These are phyloP conservation scores for Zaprionus nigranus DNA, from an alignment of 1,140 invertebrate species.

Conservation along the genomic window DNA sequence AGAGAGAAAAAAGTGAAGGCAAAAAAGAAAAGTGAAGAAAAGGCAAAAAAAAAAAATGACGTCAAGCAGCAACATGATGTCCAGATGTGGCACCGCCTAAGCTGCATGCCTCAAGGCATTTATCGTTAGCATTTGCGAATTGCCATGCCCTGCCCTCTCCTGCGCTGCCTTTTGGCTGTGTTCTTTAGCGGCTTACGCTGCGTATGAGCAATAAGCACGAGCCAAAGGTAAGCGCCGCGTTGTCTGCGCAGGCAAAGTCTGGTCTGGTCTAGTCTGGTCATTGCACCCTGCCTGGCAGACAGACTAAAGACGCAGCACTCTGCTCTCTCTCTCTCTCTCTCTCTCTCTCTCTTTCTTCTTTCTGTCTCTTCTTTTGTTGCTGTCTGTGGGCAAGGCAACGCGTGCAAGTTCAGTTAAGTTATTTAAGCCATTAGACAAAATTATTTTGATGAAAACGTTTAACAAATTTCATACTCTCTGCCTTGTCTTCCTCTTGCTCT, in stretches of 20 bases:
- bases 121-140: neutral
- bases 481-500: neutral
- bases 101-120: neutral
- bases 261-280: constrained; percentile 16
- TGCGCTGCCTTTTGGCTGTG: neutral
- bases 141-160: neutral
- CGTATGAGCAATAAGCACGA: constrained; percentile 25
- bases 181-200: constrained; percentile 22
- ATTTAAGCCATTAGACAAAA: constrained; percentile 57
- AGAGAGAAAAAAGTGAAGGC: neutral
- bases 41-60: neutral
- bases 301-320: neutral
- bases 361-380: neutral
- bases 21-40: neutral
- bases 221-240: constrained; percentile 2
- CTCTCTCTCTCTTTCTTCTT: neutral
- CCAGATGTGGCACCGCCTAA: neutral
- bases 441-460: constrained; percentile 50
- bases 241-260: neutral
- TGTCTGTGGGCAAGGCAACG: constrained; percentile 22
- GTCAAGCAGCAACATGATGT: constrained; percentile 25
- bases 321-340: neutral
- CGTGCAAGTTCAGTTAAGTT: constrained; percentile 31
- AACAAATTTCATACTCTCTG: constrained; percentile 15
- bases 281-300: constrained; percentile 1